A percentile compares a stretch with the other conserved stretches of the same genome.
Conservation (phyloP, 2,888 invertebrate species). For the Imbricaverruca yamaguchii region DNA sequence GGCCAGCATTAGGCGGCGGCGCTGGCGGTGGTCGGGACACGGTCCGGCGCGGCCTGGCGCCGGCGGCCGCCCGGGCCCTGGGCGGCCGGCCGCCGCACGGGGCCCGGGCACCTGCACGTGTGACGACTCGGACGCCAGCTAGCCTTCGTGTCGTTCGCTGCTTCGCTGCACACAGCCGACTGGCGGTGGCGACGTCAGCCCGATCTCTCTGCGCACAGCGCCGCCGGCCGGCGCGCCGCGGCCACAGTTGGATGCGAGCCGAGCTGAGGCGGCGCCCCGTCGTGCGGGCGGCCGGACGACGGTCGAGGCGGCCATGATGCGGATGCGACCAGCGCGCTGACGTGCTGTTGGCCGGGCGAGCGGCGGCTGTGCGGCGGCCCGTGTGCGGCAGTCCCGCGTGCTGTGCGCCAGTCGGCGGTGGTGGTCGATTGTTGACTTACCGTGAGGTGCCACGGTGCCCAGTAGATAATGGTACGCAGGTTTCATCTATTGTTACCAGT, state of each 20-base stretch:
- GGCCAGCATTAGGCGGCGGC: neutral
- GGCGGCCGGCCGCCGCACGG: neutral
- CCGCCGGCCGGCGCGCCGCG: too few relatives aligned
- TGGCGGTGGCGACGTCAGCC: too few relatives aligned
- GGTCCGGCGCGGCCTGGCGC: neutral
- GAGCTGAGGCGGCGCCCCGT: too few relatives aligned
- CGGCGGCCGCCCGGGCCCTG: slow-evolving; percentile 10
- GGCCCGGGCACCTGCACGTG: neutral
- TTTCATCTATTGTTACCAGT: neutral
- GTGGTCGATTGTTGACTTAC: too few relatives aligned
- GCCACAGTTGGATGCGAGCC: neutral
- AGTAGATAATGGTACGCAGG: neutral
- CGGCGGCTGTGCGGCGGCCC: neutral
- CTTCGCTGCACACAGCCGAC: too few relatives aligned
- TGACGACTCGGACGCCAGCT: neutral
- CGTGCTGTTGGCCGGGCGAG: neutral
- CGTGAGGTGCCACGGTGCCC: neutral
- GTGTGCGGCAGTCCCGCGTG: neutral
- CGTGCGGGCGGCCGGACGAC: too few relatives aligned
- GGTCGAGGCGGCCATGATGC: too few relatives aligned
- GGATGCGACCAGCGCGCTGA: neutral
- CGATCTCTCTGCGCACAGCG: too few relatives aligned
- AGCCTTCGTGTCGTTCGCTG: too few relatives aligned
- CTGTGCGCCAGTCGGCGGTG: neutral
- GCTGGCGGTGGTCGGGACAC: neutral